A percentile compares a stretch with the other conserved stretches of the same genome.
phyloP scores from a whole-genome alignment of 2,888 invertebrate species.

The Eilema griseolum region DNA sequence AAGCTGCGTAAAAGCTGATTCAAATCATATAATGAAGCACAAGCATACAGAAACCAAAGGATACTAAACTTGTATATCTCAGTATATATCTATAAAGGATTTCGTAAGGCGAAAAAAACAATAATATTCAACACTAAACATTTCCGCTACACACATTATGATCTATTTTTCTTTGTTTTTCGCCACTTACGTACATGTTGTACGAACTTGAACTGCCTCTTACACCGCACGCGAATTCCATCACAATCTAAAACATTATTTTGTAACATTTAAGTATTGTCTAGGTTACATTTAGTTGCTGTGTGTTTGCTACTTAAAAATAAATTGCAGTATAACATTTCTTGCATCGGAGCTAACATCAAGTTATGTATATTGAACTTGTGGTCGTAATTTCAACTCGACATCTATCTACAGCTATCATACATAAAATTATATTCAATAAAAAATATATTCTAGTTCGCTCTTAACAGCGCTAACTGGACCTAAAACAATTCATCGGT shows the following conservation, averaged over 20 bases:
- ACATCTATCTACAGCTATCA: too few relatives aligned
- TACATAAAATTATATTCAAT: too few relatives aligned
- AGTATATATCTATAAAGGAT: background rate
- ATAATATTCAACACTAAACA: background rate
- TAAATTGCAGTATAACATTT: too few relatives aligned
- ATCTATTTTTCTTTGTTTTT: conserved; percentile 14
- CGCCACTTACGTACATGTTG: background rate
- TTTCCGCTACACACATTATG: background rate
- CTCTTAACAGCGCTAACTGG: background rate
- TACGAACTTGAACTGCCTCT: background rate
- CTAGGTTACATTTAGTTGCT: background rate
- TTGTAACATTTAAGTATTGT: background rate
- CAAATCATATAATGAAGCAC: background rate
- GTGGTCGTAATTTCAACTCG: too few relatives aligned
- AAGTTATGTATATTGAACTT: too few relatives aligned
- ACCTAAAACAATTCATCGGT: background rate
- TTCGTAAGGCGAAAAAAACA: background rate
- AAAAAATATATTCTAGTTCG: background rate
- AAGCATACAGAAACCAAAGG: background rate
- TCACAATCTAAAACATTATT: background rate
- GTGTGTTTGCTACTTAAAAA: too few relatives aligned
- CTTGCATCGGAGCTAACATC: too few relatives aligned
- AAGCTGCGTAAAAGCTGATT: too few relatives aligned
- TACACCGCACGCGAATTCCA: background rate
- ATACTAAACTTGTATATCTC: background rate